Conservation (phyloP, 2,888 invertebrate genomes). For the Gibbula magus region DNA sequence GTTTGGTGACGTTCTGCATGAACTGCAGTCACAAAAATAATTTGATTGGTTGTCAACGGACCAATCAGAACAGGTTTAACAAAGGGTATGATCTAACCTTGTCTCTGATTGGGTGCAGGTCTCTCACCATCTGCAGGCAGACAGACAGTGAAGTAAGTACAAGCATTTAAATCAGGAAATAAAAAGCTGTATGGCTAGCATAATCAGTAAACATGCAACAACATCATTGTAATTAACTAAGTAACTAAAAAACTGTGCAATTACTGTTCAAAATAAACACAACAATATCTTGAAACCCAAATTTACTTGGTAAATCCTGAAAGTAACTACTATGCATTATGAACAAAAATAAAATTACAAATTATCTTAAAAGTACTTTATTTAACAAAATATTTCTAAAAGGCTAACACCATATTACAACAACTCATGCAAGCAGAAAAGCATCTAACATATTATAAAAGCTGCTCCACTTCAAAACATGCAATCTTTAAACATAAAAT, state of each 20-base stretch:
- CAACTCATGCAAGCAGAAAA: background rate
- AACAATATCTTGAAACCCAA: too few species aligned
- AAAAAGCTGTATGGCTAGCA: background rate
- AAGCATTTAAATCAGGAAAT: conserved; percentile 14
- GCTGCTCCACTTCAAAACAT: too few species aligned
- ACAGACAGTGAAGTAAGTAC: conserved; percentile 24
- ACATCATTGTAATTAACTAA: background rate
- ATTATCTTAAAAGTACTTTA: too few species aligned
- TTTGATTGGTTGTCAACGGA: background rate
- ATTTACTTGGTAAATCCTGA: too few species aligned
- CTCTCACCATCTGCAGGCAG: conserved; percentile 69
- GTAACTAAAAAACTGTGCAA: background rate
- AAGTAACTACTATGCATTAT: too few species aligned
- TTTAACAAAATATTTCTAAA: too few species aligned
- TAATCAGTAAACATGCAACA: background rate
- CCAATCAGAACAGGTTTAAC: conserved; percentile 1
- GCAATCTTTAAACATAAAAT: too few species aligned
- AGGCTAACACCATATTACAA: background rate
- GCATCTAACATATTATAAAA: background rate
- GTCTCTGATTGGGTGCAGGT: conserved; percentile 71
- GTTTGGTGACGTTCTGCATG: too few species aligned
- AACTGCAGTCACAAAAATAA: too few species aligned
- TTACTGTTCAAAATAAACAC: background rate
- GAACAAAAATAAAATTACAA: too few species aligned
- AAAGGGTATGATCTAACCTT: conserved; percentile 65